Percentiles rank a stretch among this genome's conserved stretches.
phyloP scores from a whole-genome alignment of 1,140 invertebrate species.

The Drosophila mayri region DNA sequence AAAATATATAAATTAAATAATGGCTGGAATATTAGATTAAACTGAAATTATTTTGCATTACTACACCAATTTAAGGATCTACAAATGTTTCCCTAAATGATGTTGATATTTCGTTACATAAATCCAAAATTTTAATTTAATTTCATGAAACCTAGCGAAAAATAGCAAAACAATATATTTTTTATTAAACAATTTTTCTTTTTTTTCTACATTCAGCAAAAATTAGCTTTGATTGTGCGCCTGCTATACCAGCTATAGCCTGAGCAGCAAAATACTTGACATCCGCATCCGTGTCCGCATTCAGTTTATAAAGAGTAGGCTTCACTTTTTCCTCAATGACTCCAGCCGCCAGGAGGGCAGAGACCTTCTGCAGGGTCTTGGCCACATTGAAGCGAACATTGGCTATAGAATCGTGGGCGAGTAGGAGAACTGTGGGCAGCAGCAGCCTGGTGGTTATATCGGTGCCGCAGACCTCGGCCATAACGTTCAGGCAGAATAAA shows the following conservation, averaged over 20 bases:
- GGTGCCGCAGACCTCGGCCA: constrained; percentile 97
- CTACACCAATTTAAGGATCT: background rate
- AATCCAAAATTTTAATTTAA: too few relatives aligned
- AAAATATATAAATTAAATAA: background rate
- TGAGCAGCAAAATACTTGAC: constrained; percentile 99
- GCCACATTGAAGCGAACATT: constrained; percentile 99
- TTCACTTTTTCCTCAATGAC: constrained; percentile 96
- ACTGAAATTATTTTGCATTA: background rate
- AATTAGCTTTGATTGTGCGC: constrained; percentile 16
- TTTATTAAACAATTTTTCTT: background rate
- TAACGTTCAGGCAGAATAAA: constrained; percentile 98
- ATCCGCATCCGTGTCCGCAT: constrained; percentile 97
- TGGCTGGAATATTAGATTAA: background rate
- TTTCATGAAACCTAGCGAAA: too few relatives aligned
- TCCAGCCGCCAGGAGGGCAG: constrained; percentile 93
- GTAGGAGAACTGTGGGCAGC: constrained; percentile 96
- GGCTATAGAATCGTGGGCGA: constrained; percentile 97
- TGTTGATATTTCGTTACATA: too few relatives aligned
- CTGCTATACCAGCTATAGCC: constrained; percentile 94
- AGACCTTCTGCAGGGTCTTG: constrained; percentile 98
- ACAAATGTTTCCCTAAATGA: too few relatives aligned
- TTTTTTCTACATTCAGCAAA: background rate
- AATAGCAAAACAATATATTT: too few relatives aligned
- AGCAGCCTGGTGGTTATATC: constrained; percentile 96
- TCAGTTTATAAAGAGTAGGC: constrained; percentile 97